These are phyloP conservation scores for Condylostylus longicornis DNA, from an alignment of 1,140 invertebrate genomes.

Conservation along the genomic window DNA sequence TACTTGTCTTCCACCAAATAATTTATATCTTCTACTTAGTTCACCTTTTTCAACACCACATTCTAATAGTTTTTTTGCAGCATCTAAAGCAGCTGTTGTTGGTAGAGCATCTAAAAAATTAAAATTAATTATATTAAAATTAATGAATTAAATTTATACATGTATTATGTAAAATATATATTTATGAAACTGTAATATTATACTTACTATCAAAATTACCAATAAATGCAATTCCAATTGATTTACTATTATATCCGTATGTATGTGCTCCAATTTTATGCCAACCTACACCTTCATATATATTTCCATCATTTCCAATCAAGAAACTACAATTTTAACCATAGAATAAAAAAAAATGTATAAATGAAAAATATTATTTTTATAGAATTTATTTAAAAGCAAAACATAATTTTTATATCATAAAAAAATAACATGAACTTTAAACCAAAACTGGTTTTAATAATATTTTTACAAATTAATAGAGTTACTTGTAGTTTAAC, in stretches of 20 bases:
- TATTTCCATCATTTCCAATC: constrained; percentile 57
- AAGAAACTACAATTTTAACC: constrained; percentile 41
- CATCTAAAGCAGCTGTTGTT: constrained; percentile 36
- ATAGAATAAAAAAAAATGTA: constrained; percentile 3
- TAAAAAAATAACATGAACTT: not conserved
- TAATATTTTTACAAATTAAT: not conserved
- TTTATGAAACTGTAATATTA: not conserved
- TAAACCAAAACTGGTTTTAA: not conserved
- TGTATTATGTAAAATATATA: not conserved
- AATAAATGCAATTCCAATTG: constrained; percentile 54
- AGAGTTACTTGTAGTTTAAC: not conserved
- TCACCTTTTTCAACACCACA: constrained; percentile 45
- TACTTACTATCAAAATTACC: constrained; percentile 46
- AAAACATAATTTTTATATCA: not conserved
- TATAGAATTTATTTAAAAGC: not conserved
- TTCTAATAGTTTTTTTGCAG: constrained; percentile 40
- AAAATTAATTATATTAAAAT: not conserved
- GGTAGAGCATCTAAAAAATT: constrained; percentile 39
- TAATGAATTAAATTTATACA: not conserved
- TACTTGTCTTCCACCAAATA: constrained; percentile 47
- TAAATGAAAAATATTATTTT: not conserved
- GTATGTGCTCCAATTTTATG: constrained; percentile 54
- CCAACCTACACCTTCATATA: constrained; percentile 67
- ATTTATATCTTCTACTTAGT: constrained; percentile 39
- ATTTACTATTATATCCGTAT: constrained; percentile 43